Base-by-base conservation (phyloP, 2,888 invertebrate species). In the Cacoxenus indagator region DNA sequence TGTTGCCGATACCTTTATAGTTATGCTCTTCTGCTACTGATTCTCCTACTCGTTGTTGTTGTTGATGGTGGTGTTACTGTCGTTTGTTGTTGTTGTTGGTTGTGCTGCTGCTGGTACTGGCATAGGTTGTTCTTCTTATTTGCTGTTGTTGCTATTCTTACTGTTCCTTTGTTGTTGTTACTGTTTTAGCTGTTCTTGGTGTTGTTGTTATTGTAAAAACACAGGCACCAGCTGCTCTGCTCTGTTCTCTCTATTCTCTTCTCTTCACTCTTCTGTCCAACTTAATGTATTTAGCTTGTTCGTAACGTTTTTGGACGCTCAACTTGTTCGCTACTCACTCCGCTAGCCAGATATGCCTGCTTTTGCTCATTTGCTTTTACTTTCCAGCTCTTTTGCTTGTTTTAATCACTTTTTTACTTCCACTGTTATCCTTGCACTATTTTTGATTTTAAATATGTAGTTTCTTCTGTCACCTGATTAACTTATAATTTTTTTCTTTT, bases 161-260 rank as follows among this genome's bases (percentile, higher is more conserved):
- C n/a, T n/a, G n/a, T n/a, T n/a, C n/a, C n/a, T 48, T 27, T 48
- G 48, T 65, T 31, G 48, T 65, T 31, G 43, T 62, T 62, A 43
- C 17, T 62, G 37, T 19, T 62, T 37, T 62, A 9, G 61, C 55
- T 61, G 37, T 26, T 62, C 19, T 51, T 65, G 46, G 61, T 57
- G 27, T 43, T 67, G 29, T 64, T 62, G 77, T 70, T 70, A 67
- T 70, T 70, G 69, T 67, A 72, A 54, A 67, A 75, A 73, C 67
- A 68, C 59, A 66, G 57, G 64, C 67, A 59, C 64, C 73, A 62
- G 68, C 65, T 27, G 31, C 51, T 45, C 67, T 22, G 37, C 31
- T 37, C 14, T 37, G 19, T 59, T 59, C 37, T 59, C 17, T n/a
- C 31, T 19, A 17, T n/a, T 31, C 31, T 22, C n/a, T 59, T 37